Base-by-base conservation (phyloP, 2,113 vertebrate genomes). In the Nestor notabilis region DNA sequence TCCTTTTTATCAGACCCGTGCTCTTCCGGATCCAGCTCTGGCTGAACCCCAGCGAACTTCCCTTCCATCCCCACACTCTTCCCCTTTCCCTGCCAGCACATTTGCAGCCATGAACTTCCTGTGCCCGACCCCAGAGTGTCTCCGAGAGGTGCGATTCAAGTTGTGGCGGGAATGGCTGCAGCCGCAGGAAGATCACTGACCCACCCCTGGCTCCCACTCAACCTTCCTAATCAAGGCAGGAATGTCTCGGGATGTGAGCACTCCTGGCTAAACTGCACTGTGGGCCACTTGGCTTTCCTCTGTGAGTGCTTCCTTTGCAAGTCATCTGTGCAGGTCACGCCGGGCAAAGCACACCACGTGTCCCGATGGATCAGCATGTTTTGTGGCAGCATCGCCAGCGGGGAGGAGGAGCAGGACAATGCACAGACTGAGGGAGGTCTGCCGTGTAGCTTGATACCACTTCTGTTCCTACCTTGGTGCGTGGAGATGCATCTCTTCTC, bases 131-230 rank as follows among this genome's bases (percentile, higher is more conserved):
- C 44, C 1, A 60, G 83, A 31, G 83, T 28, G 83, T 97, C 94
- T 93, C 94, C 0, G 4, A 66, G 96, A 93, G 90, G 88, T 91
- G 96, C 10, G 93, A 96, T 92, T 76, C 79, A 80, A 63, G 75
- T 3, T 4, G 39, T 65, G 87, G 83, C 11, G 35, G 90, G 94
- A 94, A 87, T 27, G 93, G 95, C 89, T 23, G 21, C 28, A 80
- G 92, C 85, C 60, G 0, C 72, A 96, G 88, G 90, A 93, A 96
- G 68, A 60, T 89, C 0, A 1, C 86, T 86, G 77, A 83, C 91
- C 96, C 93, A 29, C 93, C 90, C 92, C 95, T 95, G 96, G 96
- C 96, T 93, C 90, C 79, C 11, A 28, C 83, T 84, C 95, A 92
- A 2, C 85, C 93, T 76, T 39, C 83, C 88, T 90, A 90, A 95